Conservation (phyloP, 2,113 vertebrate species). For the Nesogale talazaci region DNA sequence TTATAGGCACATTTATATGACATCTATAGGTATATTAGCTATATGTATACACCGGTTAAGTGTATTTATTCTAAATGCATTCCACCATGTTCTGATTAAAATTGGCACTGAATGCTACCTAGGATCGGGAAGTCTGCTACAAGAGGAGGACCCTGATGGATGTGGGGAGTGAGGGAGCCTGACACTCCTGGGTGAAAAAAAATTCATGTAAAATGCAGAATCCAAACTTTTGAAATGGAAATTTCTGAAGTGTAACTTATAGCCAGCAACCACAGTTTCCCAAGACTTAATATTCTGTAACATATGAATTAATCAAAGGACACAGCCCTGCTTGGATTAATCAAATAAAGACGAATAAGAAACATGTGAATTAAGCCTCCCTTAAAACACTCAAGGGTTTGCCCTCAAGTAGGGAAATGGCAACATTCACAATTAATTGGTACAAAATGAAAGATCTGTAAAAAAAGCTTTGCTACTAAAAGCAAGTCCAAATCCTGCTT, state of each 20-base stretch:
- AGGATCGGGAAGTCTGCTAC: neutral
- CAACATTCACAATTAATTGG: conserved; percentile 67
- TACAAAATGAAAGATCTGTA: conserved; percentile 49
- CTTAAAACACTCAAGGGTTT: conserved; percentile 24
- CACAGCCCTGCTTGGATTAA: conserved; percentile 44
- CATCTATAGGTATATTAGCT: no score
- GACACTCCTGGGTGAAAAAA: neutral
- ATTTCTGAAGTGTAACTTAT: conserved; percentile 9
- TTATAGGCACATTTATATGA: no score
- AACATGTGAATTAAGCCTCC: conserved; percentile 57
- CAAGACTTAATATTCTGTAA: conserved; percentile 57
- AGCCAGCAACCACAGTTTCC: neutral
- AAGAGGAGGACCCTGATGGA: neutral
- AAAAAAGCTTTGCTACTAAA: conserved; percentile 43
- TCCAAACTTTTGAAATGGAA: neutral
- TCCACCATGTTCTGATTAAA: neutral
- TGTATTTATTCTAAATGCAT: neutral
- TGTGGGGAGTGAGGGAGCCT: neutral
- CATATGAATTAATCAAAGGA: conserved; percentile 66
- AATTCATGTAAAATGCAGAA: neutral
- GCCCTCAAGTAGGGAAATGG: neutral
- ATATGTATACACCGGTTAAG: no score
- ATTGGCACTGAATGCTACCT: neutral
- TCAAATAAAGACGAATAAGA: conserved; percentile 52
- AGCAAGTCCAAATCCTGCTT: conserved; percentile 11